Evolutionary conservation across 2,113 vertebrate genomes (phyloP).

Genomic region (Anoplopoma fimbria): DNA sequence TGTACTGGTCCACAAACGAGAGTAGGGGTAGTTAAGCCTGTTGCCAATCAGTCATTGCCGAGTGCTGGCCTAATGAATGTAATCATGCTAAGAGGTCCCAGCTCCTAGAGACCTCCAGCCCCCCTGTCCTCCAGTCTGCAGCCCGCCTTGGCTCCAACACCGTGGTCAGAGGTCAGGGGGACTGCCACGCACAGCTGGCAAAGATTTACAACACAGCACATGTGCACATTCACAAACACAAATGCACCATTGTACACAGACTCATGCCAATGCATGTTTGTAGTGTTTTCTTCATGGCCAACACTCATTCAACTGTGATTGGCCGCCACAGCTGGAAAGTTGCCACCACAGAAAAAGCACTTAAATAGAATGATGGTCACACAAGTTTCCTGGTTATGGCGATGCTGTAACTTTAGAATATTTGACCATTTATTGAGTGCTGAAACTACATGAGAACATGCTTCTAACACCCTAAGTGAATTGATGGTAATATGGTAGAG

Average conservation of each 20-base stretch:
- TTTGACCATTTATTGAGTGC: background rate
- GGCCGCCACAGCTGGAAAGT: slow-evolving; percentile 45
- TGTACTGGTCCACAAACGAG: slow-evolving; percentile 19
- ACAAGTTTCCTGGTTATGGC: background rate
- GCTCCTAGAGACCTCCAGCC: slow-evolving; percentile 57
- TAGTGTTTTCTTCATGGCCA: slow-evolving; percentile 57
- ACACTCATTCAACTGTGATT: slow-evolving; percentile 41
- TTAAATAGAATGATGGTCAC: slow-evolving; percentile 13
- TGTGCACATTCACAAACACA: slow-evolving; percentile 71
- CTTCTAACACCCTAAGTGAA: background rate
- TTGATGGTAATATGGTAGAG: background rate
- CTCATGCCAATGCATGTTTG: slow-evolving; percentile 31
- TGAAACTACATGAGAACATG: background rate
- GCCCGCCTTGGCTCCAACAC: slow-evolving; percentile 39
- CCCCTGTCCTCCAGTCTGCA: slow-evolving; percentile 45
- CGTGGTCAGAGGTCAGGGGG: slow-evolving; percentile 74
- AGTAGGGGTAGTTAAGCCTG: slow-evolving; percentile 51
- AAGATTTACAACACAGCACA: slow-evolving; percentile 78
- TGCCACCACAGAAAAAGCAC: slow-evolving; percentile 18
- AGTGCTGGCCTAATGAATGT: slow-evolving; percentile 66
- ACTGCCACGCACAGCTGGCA: slow-evolving; percentile 78
- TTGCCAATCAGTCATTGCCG: slow-evolving; percentile 63
- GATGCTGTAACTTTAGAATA: background rate
- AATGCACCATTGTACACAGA: slow-evolving; percentile 68
- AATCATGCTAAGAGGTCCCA: slow-evolving; percentile 79